Percentiles rank a stretch among this genome's conserved stretches.
Conservation (phyloP, 2,797 vertebrate genomes). For the Pseudochirops cupreus region DNA sequence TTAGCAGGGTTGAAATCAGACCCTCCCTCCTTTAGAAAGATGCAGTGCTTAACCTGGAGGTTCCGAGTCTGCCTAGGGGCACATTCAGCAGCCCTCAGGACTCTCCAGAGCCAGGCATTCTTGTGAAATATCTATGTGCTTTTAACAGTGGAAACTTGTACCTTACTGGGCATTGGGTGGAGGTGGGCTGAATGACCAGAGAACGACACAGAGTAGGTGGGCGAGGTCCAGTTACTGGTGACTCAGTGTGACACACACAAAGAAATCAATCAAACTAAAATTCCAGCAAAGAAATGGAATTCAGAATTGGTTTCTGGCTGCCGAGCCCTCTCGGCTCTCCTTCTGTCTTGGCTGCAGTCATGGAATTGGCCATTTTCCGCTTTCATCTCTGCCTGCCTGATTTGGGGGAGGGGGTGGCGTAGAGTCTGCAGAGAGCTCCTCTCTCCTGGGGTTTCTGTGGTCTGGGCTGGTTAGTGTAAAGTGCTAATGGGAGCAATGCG, state of each 20-base stretch:
- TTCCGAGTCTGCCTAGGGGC: background rate
- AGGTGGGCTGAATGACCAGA: background rate
- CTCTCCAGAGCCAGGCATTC: background rate
- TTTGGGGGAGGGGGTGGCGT: background rate
- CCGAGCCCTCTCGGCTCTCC: background rate
- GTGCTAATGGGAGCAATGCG: background rate
- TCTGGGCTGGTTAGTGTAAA: background rate
- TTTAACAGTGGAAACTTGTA: background rate
- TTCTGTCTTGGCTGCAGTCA: conserved; percentile 14
- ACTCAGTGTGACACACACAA: conserved; percentile 37
- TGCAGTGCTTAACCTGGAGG: background rate
- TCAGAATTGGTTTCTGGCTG: background rate
- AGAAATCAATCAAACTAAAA: conserved; percentile 54
- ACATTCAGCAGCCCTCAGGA: background rate
- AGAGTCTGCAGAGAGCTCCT: background rate
- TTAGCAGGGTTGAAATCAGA: background rate
- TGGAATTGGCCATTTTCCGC: background rate
- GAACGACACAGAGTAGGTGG: background rate
- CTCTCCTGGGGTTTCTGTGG: background rate
- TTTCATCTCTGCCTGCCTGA: background rate
- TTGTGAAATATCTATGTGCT: background rate
- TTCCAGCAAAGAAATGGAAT: conserved; percentile 53
- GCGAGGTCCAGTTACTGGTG: conserved; percentile 27
- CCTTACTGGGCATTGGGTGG: background rate
- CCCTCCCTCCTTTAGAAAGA: background rate